Evolutionary conservation across 2,888 invertebrate genomes (phyloP), one percentile per base, ranked within the genome.

Genomic region (Phania funesta): DNA sequence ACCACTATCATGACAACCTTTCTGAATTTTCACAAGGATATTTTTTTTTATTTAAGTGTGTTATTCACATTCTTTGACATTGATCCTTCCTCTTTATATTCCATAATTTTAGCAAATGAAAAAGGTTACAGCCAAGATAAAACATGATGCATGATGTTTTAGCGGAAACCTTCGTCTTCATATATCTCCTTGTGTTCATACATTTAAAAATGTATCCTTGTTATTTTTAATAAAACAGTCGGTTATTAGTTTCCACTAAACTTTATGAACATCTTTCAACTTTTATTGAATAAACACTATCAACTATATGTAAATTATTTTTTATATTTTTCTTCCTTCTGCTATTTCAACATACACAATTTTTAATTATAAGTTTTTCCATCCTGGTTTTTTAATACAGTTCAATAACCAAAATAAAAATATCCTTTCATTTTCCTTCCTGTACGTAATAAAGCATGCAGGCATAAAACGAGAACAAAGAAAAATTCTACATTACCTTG

Each of bases 391-490:
- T 58, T 20, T 16, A 6, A 9, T 18, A 8, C 18, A 16, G 60
- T 54, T 73, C 73, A 65, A 78, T 71, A 78, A 41, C 56, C 62
- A 62, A 24, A 52, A 64, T 65, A 65, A 46, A 62, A 54, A 67
- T 73, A 68, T 80, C 54, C 80, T 80, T 80, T 74, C 62, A 41
- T 54, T 80, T 80, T 80, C 48, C 74, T 80, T 68, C 48, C 62
- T 74, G 22, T n/a, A 26, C 67, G 48, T 68, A 62, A 70, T 70
- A 29, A 70, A 13, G 46, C 50, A 58, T 52, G 54, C 67, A 41
- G 22, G 2, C 24, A 35, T 11, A 20, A 26, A 26, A 6, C n/a
- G 13, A 22, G n/a, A 16, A 18, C n/a, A 29, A 48, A 50, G 35
- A 22, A 18, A 24, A 41, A 54, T 44, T 24, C 18, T 18, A 41